Percentiles rank a stretch among this genome's conserved stretches.
These are phyloP conservation scores for Cyprinodon diabolis DNA, from an alignment of 2,797 vertebrate species.

Conservation along the genomic window DNA sequence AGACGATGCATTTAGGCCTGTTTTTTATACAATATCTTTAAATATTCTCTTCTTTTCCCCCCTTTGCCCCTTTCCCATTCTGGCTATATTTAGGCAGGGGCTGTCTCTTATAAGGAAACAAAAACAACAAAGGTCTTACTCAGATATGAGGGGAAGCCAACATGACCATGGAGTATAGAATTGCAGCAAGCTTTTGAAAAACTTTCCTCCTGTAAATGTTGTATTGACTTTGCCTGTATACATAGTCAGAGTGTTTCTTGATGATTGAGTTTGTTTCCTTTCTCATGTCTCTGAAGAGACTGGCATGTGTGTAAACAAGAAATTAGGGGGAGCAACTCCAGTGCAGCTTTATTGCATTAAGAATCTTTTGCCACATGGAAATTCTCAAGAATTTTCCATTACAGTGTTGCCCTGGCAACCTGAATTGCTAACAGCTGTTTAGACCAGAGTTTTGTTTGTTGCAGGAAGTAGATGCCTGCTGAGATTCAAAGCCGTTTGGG, in stretches of 20 bases:
- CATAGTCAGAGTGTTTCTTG: constrained; percentile 32
- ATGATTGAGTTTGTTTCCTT: constrained; percentile 31
- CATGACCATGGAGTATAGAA: constrained; percentile 6
- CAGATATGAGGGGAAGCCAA: constrained; percentile 27
- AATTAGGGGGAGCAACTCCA: background rate
- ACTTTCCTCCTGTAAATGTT: constrained; percentile 4
- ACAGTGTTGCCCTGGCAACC: constrained; percentile 67
- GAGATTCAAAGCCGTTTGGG: constrained; percentile 20
- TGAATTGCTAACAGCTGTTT: constrained; percentile 78
- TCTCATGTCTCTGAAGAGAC: background rate
- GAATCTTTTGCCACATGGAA: constrained; percentile 55
- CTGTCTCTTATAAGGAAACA: constrained; percentile 21
- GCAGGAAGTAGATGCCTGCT: constrained; percentile 58
- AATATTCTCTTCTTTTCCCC: constrained; percentile 1
- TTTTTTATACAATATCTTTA: constrained; percentile 2
- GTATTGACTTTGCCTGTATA: constrained; percentile 6
- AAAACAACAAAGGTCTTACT: constrained; percentile 19
- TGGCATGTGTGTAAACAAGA: constrained; percentile 3
- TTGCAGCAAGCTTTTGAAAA: constrained; percentile 31
- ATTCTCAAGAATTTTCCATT: constrained; percentile 76
- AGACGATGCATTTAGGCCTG: constrained; percentile 65
- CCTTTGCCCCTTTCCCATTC: constrained; percentile 6
- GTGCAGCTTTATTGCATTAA: constrained; percentile 17
- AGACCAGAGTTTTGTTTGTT: constrained; percentile 38
- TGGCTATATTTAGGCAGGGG: constrained; percentile 58